Conservation (phyloP, 2,113 vertebrate genomes). For the Neodontobutis hainanensis region DNA sequence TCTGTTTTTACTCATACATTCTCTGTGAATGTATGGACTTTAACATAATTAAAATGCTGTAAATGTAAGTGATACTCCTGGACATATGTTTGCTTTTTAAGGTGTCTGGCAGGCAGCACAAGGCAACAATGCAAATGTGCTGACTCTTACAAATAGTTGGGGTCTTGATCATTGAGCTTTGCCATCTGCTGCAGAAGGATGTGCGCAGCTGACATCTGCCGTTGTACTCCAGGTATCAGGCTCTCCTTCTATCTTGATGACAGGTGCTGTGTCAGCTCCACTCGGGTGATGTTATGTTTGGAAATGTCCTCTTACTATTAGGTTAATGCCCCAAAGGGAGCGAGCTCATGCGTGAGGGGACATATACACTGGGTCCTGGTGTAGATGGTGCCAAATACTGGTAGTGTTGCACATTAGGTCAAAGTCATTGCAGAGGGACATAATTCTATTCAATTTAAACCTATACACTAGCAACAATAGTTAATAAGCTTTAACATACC, state of each 20-base stretch:
- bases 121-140: slow-evolving; percentile 43
- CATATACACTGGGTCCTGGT: background rate
- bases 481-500: too few relatives aligned
- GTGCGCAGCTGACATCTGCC: slow-evolving; percentile 55
- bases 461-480: too few relatives aligned
- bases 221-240: slow-evolving; percentile 47
- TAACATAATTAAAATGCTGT: background rate
- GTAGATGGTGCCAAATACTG: background rate
- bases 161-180: slow-evolving; percentile 60
- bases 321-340: slow-evolving; percentile 13
- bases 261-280: slow-evolving; percentile 57
- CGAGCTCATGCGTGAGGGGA: slow-evolving; percentile 4
- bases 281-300: slow-evolving; percentile 13
- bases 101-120: slow-evolving; percentile 1
- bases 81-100: background rate
- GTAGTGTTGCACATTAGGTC: background rate
- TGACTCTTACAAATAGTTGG: slow-evolving; percentile 55
- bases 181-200: slow-evolving; percentile 56
- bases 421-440: background rate
- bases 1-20: too few relatives aligned
- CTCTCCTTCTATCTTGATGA: slow-evolving; percentile 40
- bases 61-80: background rate
- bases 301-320: background rate
- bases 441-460: too few relatives aligned
- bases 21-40: background rate